phyloP scores from a whole-genome alignment of 1,140 invertebrate species.

The Leptinotarsa defecta region DNA sequence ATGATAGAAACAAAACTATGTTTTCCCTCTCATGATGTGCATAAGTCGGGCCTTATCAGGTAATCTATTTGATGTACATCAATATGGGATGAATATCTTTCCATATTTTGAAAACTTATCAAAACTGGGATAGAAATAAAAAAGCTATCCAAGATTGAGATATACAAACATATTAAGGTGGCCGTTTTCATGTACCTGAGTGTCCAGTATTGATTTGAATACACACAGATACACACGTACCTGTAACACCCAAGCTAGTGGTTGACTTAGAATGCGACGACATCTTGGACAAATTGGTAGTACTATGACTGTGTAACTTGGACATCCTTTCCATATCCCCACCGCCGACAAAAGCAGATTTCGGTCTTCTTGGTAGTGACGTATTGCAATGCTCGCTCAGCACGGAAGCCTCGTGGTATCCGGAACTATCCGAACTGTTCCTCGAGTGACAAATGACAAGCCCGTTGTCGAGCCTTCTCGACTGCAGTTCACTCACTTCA shows the following conservation, averaged over 20 bases:
- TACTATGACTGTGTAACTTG: constrained; percentile 43
- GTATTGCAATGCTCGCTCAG: constrained; percentile 66
- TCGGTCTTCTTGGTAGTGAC: constrained; percentile 50
- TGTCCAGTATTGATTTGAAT: too few relatives aligned
- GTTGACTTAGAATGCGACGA: constrained; percentile 51
- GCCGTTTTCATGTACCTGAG: too few relatives aligned
- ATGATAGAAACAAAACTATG: too few relatives aligned
- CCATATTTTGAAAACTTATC: too few relatives aligned
- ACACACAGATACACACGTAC: constrained; percentile 23
- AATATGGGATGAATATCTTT: too few relatives aligned
- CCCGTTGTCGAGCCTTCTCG: constrained; percentile 36
- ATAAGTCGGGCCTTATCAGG: too few relatives aligned
- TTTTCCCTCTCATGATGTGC: too few relatives aligned
- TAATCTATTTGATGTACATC: too few relatives aligned
- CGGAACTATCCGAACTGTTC: constrained; percentile 77
- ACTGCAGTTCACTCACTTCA: constrained; percentile 18
- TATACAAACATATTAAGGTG: too few relatives aligned
- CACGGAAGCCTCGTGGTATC: constrained; percentile 75
- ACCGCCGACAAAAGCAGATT: constrained; percentile 41
- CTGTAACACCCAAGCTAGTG: constrained; percentile 49
- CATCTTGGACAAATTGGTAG: constrained; percentile 52
- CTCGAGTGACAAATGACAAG: constrained; percentile 68
- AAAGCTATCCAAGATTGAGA: too few relatives aligned
- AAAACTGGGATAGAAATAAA: too few relatives aligned
- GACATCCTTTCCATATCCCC: constrained; percentile 30